Conservation (phyloP, 2,113 vertebrate genomes). For the Apodemus speciosus region DNA sequence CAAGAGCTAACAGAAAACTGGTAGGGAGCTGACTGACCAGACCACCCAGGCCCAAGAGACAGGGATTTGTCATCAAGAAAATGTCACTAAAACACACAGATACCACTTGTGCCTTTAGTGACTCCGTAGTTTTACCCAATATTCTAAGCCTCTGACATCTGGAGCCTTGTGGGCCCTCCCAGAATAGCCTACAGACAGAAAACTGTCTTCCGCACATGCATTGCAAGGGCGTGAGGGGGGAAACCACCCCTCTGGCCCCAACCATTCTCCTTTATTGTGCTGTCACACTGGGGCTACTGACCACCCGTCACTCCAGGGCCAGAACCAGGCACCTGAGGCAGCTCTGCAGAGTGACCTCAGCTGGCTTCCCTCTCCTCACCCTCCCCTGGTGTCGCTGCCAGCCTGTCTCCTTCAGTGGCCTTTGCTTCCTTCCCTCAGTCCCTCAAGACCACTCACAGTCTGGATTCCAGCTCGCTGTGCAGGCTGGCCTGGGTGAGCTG, state of each 20-base stretch:
- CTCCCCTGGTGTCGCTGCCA: background rate
- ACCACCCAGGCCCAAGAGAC: background rate
- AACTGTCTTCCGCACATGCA: background rate
- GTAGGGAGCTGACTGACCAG: background rate
- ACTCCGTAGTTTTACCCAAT: background rate
- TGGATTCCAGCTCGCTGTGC: background rate
- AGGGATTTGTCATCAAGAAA: slow-evolving; percentile 4
- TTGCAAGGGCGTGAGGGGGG: background rate
- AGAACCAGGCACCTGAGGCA: background rate
- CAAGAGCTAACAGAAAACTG: background rate
- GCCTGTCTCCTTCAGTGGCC: background rate
- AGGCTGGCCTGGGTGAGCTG: background rate
- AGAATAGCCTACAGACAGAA: background rate
- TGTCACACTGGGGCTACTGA: background rate
- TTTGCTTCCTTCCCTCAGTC: background rate
- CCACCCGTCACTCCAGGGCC: background rate
- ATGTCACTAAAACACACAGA: background rate
- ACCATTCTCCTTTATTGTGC: background rate
- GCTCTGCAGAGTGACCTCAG: background rate
- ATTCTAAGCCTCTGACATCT: background rate
- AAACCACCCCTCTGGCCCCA: background rate
- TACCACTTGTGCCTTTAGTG: background rate
- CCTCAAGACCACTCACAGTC: slow-evolving; percentile 47
- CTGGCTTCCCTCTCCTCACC: no score
- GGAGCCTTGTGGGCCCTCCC: background rate